Evolutionary conservation across 2,797 vertebrate species (phyloP).

Genomic region (Numenius phaeopus): DNA sequence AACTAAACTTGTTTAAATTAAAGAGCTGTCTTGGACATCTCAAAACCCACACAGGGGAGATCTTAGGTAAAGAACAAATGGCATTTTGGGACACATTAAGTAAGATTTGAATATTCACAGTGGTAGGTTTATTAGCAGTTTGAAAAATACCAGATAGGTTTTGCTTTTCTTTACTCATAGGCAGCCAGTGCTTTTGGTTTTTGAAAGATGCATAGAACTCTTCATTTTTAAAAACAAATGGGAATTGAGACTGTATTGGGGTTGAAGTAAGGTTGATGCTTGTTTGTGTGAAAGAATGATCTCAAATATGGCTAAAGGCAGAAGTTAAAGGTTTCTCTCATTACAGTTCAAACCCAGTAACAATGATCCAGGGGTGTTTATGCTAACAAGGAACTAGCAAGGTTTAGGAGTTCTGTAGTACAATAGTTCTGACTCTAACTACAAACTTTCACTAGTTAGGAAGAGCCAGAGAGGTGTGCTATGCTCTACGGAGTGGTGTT

Average conservation of each 20-base stretch:
- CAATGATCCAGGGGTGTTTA: not conserved
- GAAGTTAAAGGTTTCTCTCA: not conserved
- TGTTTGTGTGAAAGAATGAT: not conserved
- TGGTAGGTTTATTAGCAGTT: not conserved
- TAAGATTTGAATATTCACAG: not conserved
- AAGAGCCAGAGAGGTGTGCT: not conserved
- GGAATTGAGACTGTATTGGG: not conserved
- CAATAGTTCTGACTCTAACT: not conserved
- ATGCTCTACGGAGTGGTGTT: not conserved
- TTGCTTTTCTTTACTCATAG: not conserved
- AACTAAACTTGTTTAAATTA: not conserved
- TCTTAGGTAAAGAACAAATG: not conserved
- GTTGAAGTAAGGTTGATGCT: not conserved
- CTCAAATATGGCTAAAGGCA: not conserved
- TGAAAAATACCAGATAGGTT: not conserved
- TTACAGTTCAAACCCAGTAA: not conserved
- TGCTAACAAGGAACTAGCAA: not conserved
- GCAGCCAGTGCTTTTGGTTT: not conserved
- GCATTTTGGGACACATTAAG: not conserved
- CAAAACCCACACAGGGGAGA: not conserved
- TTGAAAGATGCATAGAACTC: not conserved
- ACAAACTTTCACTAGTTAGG: not conserved
- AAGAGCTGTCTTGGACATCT: not conserved
- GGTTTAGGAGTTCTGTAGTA: not conserved
- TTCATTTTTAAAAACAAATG: not conserved